Base-by-base conservation (phyloP, 2,113 vertebrate genomes). In the Tringa solitaria region DNA sequence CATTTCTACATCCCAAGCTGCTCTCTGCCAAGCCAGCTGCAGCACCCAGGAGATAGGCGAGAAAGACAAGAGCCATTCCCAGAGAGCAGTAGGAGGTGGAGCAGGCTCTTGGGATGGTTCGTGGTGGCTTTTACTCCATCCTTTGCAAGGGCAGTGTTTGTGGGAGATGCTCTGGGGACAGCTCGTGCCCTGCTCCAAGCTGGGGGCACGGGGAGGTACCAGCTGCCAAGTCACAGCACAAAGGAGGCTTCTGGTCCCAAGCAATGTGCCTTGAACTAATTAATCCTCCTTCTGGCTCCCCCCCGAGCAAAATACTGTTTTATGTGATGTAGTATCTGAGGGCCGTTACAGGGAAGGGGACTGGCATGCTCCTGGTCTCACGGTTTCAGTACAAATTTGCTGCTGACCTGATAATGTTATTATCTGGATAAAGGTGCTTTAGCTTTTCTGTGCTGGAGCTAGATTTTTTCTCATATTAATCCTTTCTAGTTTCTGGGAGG, bases 101-200 rank as follows among this genome's bases (percentile, higher is more conserved):
- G 35, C 27, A 37, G 45, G 51, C 27, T 75, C 43, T 26, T 61
- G 35, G 51, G 30, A 20, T 0, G 4, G 12, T 32, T 51, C 4
- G 0, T 1, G 6, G 21, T 64, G 67, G 35, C 37, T 73, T 73
- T 73, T 67, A 27, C 45, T 53, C 28, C 56, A 65, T 22, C 30
- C n/a, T 59, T 23, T 35, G 7, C 37, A 84, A 48, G n/a, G 53
- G 3, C 50, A 24, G 21, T 5, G 23, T 33, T 46, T 69, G 74
- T 1, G 2, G 70, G n/a, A 0, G 0, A 30, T 27, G 64, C 18
- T 5, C 19, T 1, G 3, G 75, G 28, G 26, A 15, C 33, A 37
- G 65, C 37, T 46, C 4, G 0, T 35, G 56, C 23, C 35, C 20
- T 0, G 3, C 63, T 37, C 45, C 57, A 21, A 32, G 11, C 61